Evolutionary conservation across 2,888 invertebrate species (phyloP).

Genomic region (Geotrupes spiniger): DNA sequence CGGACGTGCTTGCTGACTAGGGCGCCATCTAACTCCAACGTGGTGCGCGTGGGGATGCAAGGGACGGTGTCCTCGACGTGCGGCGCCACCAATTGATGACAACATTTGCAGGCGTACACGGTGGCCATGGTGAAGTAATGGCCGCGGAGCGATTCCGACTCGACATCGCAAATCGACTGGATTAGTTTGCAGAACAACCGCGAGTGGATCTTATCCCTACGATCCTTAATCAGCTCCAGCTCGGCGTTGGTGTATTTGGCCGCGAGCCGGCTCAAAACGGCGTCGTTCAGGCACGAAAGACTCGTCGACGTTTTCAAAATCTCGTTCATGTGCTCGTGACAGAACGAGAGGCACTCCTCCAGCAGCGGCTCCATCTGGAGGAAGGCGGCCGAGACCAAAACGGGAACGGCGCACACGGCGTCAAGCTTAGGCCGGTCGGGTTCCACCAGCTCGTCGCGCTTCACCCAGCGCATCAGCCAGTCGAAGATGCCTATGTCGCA

Average conservation of each 20-base stretch:
- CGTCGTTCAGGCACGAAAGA: slow-evolving; percentile 84
- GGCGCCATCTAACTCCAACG: slow-evolving; percentile 70
- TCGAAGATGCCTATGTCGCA: slow-evolving; percentile 95
- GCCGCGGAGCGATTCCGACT: slow-evolving; percentile 72
- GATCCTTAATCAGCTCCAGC: slow-evolving; percentile 79
- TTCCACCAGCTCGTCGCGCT: slow-evolving; percentile 62
- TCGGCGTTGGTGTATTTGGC: slow-evolving; percentile 87
- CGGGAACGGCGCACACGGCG: slow-evolving; percentile 80
- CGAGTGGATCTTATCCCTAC: slow-evolving; percentile 85
- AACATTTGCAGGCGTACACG: slow-evolving; percentile 70
- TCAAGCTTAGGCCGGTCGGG: slow-evolving; percentile 72
- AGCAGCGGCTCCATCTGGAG: slow-evolving; percentile 90
- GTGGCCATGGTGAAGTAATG: slow-evolving; percentile 79
- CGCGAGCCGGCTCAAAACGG: slow-evolving; percentile 68
- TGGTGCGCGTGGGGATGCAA: slow-evolving; percentile 70
- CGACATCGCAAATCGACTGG: slow-evolving; percentile 70
- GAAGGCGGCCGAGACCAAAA: slow-evolving; percentile 92
- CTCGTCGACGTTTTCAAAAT: slow-evolving; percentile 84
- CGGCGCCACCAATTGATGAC: slow-evolving; percentile 69
- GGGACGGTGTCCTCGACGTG: slow-evolving; percentile 69
- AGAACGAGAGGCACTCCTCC: slow-evolving; percentile 81
- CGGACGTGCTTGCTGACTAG: slow-evolving; percentile 68
- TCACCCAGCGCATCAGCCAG: slow-evolving; percentile 96
- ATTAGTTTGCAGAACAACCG: slow-evolving; percentile 82
- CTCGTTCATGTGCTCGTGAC: slow-evolving; percentile 82